phyloP scores from a whole-genome alignment of 2,888 invertebrate species.

The Aphidoletes aphidimyza region DNA sequence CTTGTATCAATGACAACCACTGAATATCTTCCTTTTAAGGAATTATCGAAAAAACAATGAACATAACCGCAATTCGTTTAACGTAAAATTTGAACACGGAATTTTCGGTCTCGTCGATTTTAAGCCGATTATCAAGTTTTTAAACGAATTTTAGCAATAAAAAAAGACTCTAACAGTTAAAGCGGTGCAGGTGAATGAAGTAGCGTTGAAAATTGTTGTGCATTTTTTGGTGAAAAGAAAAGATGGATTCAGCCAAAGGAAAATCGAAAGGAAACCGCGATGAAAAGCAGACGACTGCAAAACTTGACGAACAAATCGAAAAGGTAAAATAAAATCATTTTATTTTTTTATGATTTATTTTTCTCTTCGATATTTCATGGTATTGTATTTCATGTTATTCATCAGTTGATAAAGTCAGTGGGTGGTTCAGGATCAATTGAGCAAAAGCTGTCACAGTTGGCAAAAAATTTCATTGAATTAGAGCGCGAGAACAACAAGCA shows the following conservation, averaged over 20 bases:
- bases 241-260: conserved; percentile 31
- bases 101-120: not conserved
- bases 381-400: not conserved
- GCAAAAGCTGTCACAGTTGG: conserved; percentile 76
- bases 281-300: conserved; percentile 58
- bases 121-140: not conserved
- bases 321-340: conserved; percentile 62
- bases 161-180: not conserved
- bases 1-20: not conserved
- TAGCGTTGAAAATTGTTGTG: not conserved
- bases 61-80: conserved; percentile 11
- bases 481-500: conserved; percentile 76
- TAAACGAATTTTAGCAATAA: not conserved
- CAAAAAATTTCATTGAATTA: conserved; percentile 80
- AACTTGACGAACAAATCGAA: conserved; percentile 62
- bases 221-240: not conserved
- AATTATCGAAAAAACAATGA: conserved; percentile 48
- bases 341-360: not conserved
- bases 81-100: conserved; percentile 1
- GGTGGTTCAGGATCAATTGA: conserved; percentile 71
- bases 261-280: conserved; percentile 20
- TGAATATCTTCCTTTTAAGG: conserved; percentile 50
- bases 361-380: not conserved
- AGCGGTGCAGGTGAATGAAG: not conserved
- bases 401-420: conserved; percentile 74